Percentiles rank a stretch among this genome's conserved stretches.
Evolutionary conservation across 2,888 invertebrate genomes (phyloP).

Genomic region (Caenorhabditis panamensis): DNA sequence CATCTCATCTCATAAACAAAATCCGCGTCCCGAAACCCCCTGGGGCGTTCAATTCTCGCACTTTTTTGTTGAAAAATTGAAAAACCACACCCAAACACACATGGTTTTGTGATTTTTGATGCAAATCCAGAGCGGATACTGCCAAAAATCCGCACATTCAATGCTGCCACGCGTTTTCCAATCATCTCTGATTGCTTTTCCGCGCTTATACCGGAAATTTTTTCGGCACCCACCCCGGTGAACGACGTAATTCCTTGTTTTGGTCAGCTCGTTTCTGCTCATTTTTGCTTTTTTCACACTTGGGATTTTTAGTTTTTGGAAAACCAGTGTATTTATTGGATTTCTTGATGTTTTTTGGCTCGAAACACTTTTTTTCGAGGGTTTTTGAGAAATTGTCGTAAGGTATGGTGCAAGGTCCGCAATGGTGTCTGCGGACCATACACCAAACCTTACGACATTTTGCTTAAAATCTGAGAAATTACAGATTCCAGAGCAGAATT

Average conservation of each 20-base stretch:
- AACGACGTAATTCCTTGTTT: slow-evolving; percentile 1
- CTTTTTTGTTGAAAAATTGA: not conserved
- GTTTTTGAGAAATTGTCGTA: not conserved
- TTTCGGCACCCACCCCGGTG: not conserved
- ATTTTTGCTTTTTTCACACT: not conserved
- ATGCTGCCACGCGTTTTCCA: no score
- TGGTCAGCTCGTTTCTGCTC: not conserved
- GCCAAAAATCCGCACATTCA: not conserved
- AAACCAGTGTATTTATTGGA: not conserved
- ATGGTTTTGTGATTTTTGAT: not conserved
- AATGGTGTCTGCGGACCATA: not conserved
- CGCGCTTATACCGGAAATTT: not conserved
- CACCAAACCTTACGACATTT: slow-evolving; percentile 1
- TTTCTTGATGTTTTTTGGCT: not conserved
- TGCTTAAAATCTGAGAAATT: not conserved
- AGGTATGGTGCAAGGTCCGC: not conserved
- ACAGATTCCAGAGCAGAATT: no score
- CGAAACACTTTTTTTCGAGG: not conserved
- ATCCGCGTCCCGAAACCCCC: not conserved
- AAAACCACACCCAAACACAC: not conserved
- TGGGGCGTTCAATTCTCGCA: not conserved
- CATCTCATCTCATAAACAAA: not conserved
- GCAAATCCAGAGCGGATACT: not conserved
- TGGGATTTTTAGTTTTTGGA: not conserved
- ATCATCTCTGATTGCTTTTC: not conserved